These are phyloP conservation scores for Strigops habroptila DNA, from an alignment of 2,113 vertebrate genomes.

Conservation along the genomic window DNA sequence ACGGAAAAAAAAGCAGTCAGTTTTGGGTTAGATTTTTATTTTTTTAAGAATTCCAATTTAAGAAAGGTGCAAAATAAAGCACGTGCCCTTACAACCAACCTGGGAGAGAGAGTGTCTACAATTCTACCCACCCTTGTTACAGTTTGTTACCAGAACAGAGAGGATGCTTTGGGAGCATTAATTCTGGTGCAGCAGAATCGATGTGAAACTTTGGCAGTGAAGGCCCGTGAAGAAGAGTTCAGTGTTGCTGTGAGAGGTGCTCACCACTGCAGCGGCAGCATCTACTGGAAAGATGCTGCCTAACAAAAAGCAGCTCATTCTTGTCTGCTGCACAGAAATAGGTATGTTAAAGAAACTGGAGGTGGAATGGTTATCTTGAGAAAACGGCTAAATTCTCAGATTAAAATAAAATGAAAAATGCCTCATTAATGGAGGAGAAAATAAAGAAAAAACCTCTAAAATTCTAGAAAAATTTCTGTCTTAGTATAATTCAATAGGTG, in stretches of 20 bases:
- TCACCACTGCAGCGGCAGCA: background rate
- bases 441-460: background rate
- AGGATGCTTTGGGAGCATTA: background rate
- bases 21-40: background rate
- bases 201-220: background rate
- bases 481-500: background rate
- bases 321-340: background rate
- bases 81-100: background rate
- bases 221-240: background rate
- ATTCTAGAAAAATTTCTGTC: background rate
- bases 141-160: background rate
- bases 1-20: background rate
- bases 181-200: background rate
- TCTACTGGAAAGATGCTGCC: background rate
- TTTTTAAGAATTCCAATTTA: background rate
- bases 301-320: background rate
- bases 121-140: accelerated
- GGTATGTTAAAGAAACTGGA: background rate
- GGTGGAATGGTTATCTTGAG: background rate
- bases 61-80: background rate
- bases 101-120: background rate
- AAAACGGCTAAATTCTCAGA: background rate
- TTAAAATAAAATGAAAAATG: background rate
- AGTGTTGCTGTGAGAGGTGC: background rate
- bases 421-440: background rate